phyloP scores from a whole-genome alignment of 2,113 vertebrate species.

The Alces alces region DNA sequence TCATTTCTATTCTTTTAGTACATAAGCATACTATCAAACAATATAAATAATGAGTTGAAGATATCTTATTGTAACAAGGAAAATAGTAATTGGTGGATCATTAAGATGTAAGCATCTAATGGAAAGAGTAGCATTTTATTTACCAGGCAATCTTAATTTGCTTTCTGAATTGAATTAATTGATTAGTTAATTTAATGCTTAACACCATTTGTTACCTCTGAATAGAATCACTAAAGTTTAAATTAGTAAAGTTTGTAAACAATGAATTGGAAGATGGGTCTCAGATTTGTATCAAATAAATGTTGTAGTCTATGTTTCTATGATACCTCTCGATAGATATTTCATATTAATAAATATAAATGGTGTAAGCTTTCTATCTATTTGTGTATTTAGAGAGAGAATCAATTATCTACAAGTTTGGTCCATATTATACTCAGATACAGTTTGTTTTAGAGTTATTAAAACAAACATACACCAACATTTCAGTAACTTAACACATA shows the following conservation, averaged over 20 bases:
- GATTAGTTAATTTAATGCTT: slow-evolving; percentile 74
- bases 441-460: not conserved
- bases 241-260: slow-evolving; percentile 64
- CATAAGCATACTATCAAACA: not conserved
- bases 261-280: not conserved
- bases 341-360: not conserved
- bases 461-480: not conserved
- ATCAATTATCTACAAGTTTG: not conserved
- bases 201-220: slow-evolving; percentile 66
- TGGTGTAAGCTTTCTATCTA: not conserved
- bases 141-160: slow-evolving; percentile 73
- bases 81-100: slow-evolving; percentile 46
- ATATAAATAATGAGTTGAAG: slow-evolving; percentile 29
- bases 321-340: not conserved
- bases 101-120: slow-evolving; percentile 39
- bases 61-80: slow-evolving; percentile 36
- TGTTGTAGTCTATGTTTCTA: not conserved
- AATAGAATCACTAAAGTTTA: slow-evolving; percentile 72
- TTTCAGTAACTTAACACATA: not conserved
- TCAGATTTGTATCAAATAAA: not conserved
- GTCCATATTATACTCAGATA: not conserved
- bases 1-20: not conserved
- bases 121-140: slow-evolving; percentile 69
- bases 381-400: not conserved
- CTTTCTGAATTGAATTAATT: slow-evolving; percentile 71